Percentiles rank a stretch among this genome's conserved stretches.
Evolutionary conservation across 2,113 vertebrate species (phyloP).

Genomic region (Cynoglossus semilaevis): DNA sequence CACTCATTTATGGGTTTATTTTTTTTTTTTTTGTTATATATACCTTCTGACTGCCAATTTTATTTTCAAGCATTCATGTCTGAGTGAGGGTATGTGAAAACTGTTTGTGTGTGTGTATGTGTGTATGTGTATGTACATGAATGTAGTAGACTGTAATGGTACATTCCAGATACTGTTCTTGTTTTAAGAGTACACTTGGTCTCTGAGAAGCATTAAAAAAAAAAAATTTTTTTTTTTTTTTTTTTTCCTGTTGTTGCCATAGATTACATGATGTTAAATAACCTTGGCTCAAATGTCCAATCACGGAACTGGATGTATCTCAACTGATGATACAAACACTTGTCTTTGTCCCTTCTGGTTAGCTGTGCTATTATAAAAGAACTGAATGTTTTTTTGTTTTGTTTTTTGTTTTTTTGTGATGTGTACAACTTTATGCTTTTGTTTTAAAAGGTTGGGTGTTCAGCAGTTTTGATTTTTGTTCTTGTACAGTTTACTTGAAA

Average conservation of each 20-base stretch:
- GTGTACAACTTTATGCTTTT: constrained; percentile 62
- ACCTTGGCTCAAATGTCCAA: constrained; percentile 44
- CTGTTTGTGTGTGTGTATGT: no score
- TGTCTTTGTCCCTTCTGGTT: constrained; percentile 48
- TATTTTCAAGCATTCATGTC: constrained; percentile 31
- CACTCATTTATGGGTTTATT: constrained; percentile 41
- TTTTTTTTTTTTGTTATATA: constrained; percentile 44
- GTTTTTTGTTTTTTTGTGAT: constrained; percentile 65
- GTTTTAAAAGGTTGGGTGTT: constrained; percentile 5
- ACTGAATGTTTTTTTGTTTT: constrained; percentile 51
- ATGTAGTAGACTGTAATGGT: constrained; percentile 72
- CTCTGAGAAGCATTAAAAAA: constrained; percentile 11
- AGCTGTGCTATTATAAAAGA: constrained; percentile 58
- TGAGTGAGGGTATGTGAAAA: no score
- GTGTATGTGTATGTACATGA: constrained; percentile 49
- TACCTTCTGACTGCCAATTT: constrained; percentile 38
- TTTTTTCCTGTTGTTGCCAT: constrained; percentile 25
- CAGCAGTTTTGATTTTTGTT: constrained; percentile 43
- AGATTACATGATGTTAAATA: constrained; percentile 49
- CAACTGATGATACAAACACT: constrained; percentile 42
- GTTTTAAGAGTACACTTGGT: constrained; percentile 42
- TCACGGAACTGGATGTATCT: constrained; percentile 39
- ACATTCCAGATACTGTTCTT: constrained; percentile 83
- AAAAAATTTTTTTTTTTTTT: no score
- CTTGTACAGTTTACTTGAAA: constrained; percentile 68